A percentile compares a stretch with the other conserved stretches of the same genome.
phyloP scores from a whole-genome alignment of 2,113 vertebrate species.

The Myotis lucifugus region DNA sequence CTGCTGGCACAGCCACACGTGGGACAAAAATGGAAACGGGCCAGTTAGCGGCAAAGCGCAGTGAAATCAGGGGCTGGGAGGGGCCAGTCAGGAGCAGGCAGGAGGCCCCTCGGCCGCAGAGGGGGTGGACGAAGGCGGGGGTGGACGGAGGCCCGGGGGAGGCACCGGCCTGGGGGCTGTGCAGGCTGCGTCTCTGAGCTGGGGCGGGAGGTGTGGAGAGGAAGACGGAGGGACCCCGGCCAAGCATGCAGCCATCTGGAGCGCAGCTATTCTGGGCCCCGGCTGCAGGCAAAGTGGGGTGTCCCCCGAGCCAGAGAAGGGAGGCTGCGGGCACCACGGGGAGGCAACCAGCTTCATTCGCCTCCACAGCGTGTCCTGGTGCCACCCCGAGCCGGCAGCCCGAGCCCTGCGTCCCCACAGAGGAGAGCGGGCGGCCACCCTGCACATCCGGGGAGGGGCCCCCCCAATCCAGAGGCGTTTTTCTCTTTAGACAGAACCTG shows the following conservation, averaged over 20 bases:
- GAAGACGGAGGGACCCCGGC: not conserved
- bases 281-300: not conserved
- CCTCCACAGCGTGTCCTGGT: not conserved
- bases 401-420: no score
- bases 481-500: no score
- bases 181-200: not conserved
- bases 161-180: not conserved
- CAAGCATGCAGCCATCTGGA: slow-evolving; percentile 44
- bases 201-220: not conserved
- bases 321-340: not conserved
- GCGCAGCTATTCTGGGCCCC: slow-evolving; percentile 34
- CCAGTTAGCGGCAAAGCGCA: no score
- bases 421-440: no score
- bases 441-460: no score
- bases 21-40: no score
- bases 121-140: not conserved
- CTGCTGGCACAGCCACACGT: no score
- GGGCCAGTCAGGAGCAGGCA: no score
- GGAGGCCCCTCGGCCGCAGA: no score
- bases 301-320: not conserved
- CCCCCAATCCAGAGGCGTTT: no score
- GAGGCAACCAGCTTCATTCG: not conserved
- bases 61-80: no score
- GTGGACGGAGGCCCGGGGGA: not conserved
- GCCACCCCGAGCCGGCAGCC: no score